Conservation (phyloP, 2,888 invertebrate species). For the Tinea pellionella region DNA sequence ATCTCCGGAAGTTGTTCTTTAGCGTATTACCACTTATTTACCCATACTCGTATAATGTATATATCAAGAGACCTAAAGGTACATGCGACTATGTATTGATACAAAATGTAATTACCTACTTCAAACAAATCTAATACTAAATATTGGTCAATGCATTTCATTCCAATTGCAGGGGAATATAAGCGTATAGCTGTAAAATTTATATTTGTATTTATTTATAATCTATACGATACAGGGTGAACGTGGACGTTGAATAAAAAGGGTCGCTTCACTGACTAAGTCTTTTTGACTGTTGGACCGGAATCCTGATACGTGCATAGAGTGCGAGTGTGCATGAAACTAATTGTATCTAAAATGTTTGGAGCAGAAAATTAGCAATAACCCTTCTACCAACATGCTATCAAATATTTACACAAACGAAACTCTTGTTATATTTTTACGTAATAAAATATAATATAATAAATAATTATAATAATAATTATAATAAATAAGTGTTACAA, state of each 20-base stretch:
- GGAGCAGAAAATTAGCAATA: not conserved
- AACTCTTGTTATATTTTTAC: too few relatives aligned
- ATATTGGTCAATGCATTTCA: too few relatives aligned
- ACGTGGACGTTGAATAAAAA: not conserved
- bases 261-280: conserved; percentile 2
- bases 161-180: too few relatives aligned
- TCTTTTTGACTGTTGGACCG: conserved; percentile 8
- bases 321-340: conserved; percentile 1
- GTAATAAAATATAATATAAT: too few relatives aligned
- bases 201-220: not conserved
- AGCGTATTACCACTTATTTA: too few relatives aligned
- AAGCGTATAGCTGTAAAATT: not conserved
- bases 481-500: too few relatives aligned
- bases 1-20: not conserved
- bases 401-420: too few relatives aligned
- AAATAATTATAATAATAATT: too few relatives aligned
- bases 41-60: too few relatives aligned
- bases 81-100: too few relatives aligned
- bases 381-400: not conserved
- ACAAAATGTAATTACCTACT: too few relatives aligned
- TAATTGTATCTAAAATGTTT: not conserved
- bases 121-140: too few relatives aligned
- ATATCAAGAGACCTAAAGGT: not conserved
- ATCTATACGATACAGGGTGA: not conserved
- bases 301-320: conserved; percentile 4